phyloP scores from a whole-genome alignment of 2,113 vertebrate genomes.

The Herpailurus yagouaroundi region DNA sequence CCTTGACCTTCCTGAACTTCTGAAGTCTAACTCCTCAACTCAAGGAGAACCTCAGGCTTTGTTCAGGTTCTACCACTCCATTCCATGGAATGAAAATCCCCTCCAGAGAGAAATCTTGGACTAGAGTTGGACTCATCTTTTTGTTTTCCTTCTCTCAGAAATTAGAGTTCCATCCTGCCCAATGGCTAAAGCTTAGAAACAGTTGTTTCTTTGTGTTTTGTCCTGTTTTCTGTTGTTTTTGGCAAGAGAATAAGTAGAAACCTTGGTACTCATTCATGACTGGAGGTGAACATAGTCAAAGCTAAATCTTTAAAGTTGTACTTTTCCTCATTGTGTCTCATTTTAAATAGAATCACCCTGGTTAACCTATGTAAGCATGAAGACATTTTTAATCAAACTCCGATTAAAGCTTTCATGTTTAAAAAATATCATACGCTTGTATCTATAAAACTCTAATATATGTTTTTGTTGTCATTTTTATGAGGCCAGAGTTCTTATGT shows the following conservation, averaged over 20 bases:
- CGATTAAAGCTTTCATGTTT: conserved; percentile 11
- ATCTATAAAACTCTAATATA: not conserved
- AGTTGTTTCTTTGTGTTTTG: not conserved
- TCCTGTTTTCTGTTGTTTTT: conserved; percentile 4
- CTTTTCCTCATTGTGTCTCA: not conserved
- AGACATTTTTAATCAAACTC: not conserved
- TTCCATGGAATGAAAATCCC: not conserved
- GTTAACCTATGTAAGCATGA: not conserved
- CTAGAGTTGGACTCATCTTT: not conserved
- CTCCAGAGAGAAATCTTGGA: not conserved
- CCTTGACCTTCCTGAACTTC: not conserved
- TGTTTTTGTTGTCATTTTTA: conserved; percentile 44
- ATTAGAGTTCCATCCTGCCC: not conserved
- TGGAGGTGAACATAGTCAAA: not conserved
- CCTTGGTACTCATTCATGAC: not conserved
- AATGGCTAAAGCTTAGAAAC: not conserved
- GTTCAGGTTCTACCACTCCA: not conserved
- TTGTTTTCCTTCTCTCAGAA: not conserved
- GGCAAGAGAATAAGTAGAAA: not conserved
- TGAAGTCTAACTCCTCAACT: not conserved
- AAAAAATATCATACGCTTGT: not conserved
- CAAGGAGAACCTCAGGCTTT: not conserved
- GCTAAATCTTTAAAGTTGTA: not conserved
- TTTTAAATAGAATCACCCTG: not conserved
- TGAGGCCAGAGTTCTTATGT: not conserved